phyloP scores from a whole-genome alignment of 2,888 invertebrate species.

The Lasiommata megera region DNA sequence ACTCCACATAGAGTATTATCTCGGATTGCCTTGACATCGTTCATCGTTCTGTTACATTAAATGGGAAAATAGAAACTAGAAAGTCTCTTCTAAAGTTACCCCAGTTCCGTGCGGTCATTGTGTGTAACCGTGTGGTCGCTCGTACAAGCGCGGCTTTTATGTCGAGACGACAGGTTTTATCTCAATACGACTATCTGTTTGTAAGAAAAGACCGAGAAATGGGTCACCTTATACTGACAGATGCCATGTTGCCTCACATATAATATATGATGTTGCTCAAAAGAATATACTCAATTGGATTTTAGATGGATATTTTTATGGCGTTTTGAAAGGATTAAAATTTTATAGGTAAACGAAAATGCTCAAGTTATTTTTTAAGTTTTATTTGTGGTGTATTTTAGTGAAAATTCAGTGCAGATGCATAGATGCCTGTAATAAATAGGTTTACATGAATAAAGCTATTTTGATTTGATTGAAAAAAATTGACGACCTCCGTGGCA shows the following conservation, averaged over 20 bases:
- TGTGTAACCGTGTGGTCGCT: slow-evolving; percentile 21
- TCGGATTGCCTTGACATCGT: too few species aligned
- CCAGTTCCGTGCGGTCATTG: slow-evolving; percentile 24
- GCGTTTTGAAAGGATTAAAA: neutral
- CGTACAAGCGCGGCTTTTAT: slow-evolving; percentile 58
- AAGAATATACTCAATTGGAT: slow-evolving; percentile 6
- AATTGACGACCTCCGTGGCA: too few species aligned
- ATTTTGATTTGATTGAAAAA: too few species aligned
- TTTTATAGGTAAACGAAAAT: neutral
- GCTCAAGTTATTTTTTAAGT: too few species aligned
- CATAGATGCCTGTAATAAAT: too few species aligned
- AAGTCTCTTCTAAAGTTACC: slow-evolving; percentile 24
- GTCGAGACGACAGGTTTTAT: slow-evolving; percentile 37
- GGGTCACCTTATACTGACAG: slow-evolving; percentile 19
- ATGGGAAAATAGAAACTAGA: slow-evolving; percentile 6
- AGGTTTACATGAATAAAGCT: too few species aligned
- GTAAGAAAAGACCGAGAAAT: slow-evolving; percentile 16
- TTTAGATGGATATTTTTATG: neutral
- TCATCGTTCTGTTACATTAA: neutral
- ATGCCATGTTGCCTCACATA: slow-evolving; percentile 12
- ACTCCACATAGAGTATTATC: too few species aligned
- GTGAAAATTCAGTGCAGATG: too few species aligned
- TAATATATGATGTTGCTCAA: slow-evolving; percentile 3
- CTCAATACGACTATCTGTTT: slow-evolving; percentile 29
- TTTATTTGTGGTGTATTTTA: too few species aligned